These are phyloP conservation scores for Trinorchestia longiramus DNA, from an alignment of 1,140 invertebrate species.

Conservation along the genomic window DNA sequence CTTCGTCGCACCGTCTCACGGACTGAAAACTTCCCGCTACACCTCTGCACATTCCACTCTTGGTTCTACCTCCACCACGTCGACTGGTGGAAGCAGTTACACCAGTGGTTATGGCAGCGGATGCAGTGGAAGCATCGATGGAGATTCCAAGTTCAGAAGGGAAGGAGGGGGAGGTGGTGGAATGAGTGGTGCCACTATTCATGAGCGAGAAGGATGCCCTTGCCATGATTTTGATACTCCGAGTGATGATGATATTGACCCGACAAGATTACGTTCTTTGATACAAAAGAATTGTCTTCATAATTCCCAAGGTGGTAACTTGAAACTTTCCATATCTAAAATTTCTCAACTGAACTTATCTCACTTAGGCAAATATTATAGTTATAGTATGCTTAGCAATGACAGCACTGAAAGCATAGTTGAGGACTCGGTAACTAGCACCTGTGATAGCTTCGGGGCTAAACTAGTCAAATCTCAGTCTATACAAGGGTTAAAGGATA, in stretches of 20 bases:
- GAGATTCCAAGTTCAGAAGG: slow-evolving; percentile 24
- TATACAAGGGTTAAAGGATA: slow-evolving; percentile 74
- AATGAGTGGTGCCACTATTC: slow-evolving; percentile 30
- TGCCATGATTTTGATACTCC: slow-evolving; percentile 60
- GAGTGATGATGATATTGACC: slow-evolving; percentile 61
- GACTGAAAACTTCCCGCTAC: slow-evolving; percentile 67
- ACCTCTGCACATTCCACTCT: slow-evolving; percentile 68
- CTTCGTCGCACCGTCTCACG: slow-evolving; percentile 67
- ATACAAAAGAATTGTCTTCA: slow-evolving; percentile 61
- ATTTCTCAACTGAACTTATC: slow-evolving; percentile 81
- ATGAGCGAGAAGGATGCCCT: slow-evolving; percentile 55
- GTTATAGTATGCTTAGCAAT: slow-evolving; percentile 80
- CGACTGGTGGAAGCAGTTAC: slow-evolving; percentile 60
- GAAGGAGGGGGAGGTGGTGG: slow-evolving; percentile 67
- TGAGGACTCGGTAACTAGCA: slow-evolving; percentile 64
- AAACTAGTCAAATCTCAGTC: slow-evolving; percentile 77
- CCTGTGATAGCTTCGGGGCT: slow-evolving; percentile 63
- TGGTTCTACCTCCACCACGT: slow-evolving; percentile 66
- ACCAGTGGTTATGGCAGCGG: slow-evolving; percentile 62
- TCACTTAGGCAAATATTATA: slow-evolving; percentile 77
- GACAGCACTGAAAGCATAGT: slow-evolving; percentile 79
- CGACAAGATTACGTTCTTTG: slow-evolving; percentile 58
- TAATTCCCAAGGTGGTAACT: slow-evolving; percentile 70
- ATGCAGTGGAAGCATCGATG: slow-evolving; percentile 55
- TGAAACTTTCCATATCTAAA: slow-evolving; percentile 81